Evolutionary conservation across 2,888 invertebrate species (phyloP), one percentile per base, ranked within the genome.

Genomic region (Mythimna pallens): DNA sequence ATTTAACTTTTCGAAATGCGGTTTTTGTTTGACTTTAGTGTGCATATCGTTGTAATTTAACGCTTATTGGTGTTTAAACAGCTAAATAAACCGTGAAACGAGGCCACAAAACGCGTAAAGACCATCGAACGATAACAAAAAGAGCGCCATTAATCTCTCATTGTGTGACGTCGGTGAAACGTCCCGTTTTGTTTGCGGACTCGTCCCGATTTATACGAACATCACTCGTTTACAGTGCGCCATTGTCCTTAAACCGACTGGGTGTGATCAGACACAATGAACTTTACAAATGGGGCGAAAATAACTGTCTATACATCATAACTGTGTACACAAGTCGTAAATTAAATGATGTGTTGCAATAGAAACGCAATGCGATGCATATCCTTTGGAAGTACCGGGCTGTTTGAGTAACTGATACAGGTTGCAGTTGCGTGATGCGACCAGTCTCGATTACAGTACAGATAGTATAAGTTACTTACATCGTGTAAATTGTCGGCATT

Each of bases 61-160:
- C 89, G 93, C 92, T 92, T 89, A 93, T 93, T 93, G 90, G 90
- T 93, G 90, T 93, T 94, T 94, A 93, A 93, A 93, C 91, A 91
- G 92, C 91, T 92, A 93, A 94, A 95, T 93, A 92, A 93, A 93
- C 93, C 94, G 92, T 95, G 95, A 95, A 95, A 95, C 94, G 94
- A 95, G 92, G 90, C 93, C 92, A 94, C 95, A 94, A 94, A 95
- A 92, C 89, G 90, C 90, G 92, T 93, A 93, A 95, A 95, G 94
- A 95, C 92, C 93, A 94, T 94, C 92, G 90, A 89, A 89, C 90
- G 93, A 92, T 94, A 93, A 95, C 95, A 95, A 94, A 94, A 94
- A 93, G 93, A 88, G 88, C 86, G 91, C 92, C 94, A 96, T 96
- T 95, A 96, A 96, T 96, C 96, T 94, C 93, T 91, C 90, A 95